A percentile compares a stretch with the other conserved stretches of the same genome.
phyloP scores from a whole-genome alignment of 2,888 invertebrate genomes.

The Drosophila greeni region DNA sequence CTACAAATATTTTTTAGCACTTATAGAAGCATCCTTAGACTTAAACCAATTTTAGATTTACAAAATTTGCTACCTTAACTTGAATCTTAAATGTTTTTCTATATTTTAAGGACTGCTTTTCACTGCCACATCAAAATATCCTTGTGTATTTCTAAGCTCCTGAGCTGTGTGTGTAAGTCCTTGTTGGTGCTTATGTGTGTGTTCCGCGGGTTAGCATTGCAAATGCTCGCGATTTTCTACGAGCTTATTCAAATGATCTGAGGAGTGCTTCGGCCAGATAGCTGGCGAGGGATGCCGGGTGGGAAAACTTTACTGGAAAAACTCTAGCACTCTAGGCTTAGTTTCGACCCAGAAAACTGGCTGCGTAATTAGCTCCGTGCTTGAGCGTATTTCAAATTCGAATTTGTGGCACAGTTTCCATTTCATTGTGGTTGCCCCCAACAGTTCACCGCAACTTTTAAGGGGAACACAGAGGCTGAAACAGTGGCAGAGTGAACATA shows the following conservation, averaged over 20 bases:
- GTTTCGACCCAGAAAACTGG: conserved; percentile 6
- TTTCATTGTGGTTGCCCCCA: conserved; percentile 16
- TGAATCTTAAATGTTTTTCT: not conserved
- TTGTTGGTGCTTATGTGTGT: conserved; percentile 9
- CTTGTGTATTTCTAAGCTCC: conserved; percentile 1
- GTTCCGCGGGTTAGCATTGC: conserved; percentile 53
- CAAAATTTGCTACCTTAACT: not conserved
- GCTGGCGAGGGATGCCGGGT: conserved; percentile 2
- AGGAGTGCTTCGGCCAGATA: conserved; percentile 54
- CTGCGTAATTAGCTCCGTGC: conserved; percentile 24
- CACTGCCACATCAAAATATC: not conserved
- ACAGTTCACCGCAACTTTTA: conserved; percentile 8
- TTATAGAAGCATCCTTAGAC: not conserved
- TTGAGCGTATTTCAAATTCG: conserved; percentile 7
- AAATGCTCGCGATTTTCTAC: conserved; percentile 55
- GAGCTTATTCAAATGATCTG: conserved; percentile 61
- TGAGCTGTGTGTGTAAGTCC: not conserved
- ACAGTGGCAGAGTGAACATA: conserved; percentile 3
- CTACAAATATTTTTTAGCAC: not conserved
- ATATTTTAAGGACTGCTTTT: not conserved
- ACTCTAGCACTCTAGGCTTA: not conserved
- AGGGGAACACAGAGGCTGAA: not conserved
- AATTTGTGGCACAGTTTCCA: conserved; percentile 16
- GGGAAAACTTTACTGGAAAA: not conserved
- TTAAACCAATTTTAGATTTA: not conserved